phyloP scores from a whole-genome alignment of 2,888 invertebrate genomes.

The Platypus cylindrus region DNA sequence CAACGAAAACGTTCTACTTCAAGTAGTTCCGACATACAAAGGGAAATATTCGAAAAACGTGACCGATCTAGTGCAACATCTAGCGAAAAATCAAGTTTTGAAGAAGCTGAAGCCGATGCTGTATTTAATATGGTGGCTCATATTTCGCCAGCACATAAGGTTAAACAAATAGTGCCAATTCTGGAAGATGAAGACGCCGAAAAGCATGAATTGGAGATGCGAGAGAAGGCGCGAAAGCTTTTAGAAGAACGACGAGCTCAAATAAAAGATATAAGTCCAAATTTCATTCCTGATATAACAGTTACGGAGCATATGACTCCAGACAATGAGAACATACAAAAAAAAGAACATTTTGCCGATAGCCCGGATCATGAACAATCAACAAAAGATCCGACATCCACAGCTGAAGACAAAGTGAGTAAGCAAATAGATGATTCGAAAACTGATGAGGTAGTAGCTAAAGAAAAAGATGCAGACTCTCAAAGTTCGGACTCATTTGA shows the following conservation, averaged over 20 bases:
- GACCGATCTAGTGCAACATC: conserved; percentile 32
- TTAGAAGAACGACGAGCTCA: conserved; percentile 35
- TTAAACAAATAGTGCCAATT: conserved; percentile 37
- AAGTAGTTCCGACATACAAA: conserved; percentile 28
- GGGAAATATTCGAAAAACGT: conserved; percentile 27
- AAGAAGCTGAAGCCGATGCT: conserved; percentile 40
- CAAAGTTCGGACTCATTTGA: conserved; percentile 78
- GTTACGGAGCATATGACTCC: conserved; percentile 47
- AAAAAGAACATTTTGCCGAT: conserved; percentile 36
- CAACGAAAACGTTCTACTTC: conserved; percentile 26
- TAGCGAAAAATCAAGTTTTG: conserved; percentile 36
- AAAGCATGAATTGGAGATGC: conserved; percentile 39
- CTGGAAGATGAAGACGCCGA: conserved; percentile 39
- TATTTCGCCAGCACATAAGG: conserved; percentile 35
- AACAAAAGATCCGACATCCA: neutral
- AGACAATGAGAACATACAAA: conserved; percentile 20
- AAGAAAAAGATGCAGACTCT: conserved; percentile 45
- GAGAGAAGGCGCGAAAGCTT: conserved; percentile 31
- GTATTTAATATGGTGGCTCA: conserved; percentile 39
- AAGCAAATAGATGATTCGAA: conserved; percentile 24
- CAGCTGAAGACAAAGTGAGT: conserved; percentile 11
- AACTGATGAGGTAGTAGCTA: conserved; percentile 37
- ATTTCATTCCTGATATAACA: conserved; percentile 49
- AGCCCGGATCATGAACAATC: conserved; percentile 34
- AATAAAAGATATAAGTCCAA: conserved; percentile 45